These are phyloP conservation scores for Planococcus citri DNA, from an alignment of 1,140 invertebrate genomes.

Conservation along the genomic window DNA sequence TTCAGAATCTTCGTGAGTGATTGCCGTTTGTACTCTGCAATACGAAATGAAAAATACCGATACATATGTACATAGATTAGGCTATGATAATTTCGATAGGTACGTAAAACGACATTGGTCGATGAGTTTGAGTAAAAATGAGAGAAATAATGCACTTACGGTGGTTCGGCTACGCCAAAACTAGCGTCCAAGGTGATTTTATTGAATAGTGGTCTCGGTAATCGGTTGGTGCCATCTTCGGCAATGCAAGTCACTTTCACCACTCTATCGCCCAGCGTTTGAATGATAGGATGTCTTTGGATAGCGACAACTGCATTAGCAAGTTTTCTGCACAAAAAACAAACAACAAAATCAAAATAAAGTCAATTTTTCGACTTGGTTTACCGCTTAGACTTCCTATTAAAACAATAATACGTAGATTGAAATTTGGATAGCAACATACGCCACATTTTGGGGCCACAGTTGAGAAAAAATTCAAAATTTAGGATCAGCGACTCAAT, in stretches of 20 bases:
- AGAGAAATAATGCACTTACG: slow-evolving; percentile 29
- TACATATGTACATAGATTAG: too few relatives aligned
- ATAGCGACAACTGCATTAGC: slow-evolving; percentile 42
- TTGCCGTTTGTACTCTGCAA: neutral
- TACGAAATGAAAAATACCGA: neutral
- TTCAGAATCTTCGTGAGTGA: neutral
- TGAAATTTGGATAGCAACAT: too few relatives aligned
- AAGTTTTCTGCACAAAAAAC: slow-evolving; percentile 30
- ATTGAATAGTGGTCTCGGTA: slow-evolving; percentile 30
- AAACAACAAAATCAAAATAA: too few relatives aligned
- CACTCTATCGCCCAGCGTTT: slow-evolving; percentile 42
- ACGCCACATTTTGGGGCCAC: too few relatives aligned
- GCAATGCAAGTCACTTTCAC: slow-evolving; percentile 42
- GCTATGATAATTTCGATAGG: too few relatives aligned
- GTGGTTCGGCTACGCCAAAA: slow-evolving; percentile 34
- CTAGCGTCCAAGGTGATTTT: slow-evolving; percentile 35
- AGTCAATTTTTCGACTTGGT: too few relatives aligned
- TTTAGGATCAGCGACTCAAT: too few relatives aligned
- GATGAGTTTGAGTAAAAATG: too few relatives aligned
- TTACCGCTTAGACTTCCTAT: too few relatives aligned
- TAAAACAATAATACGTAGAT: too few relatives aligned
- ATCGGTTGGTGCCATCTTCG: slow-evolving; percentile 24
- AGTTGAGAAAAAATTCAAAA: too few relatives aligned
- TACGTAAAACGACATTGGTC: too few relatives aligned
- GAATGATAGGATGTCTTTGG: slow-evolving; percentile 47